Conservation (phyloP, 1,140 invertebrate species). For the Cydia pomonella region DNA sequence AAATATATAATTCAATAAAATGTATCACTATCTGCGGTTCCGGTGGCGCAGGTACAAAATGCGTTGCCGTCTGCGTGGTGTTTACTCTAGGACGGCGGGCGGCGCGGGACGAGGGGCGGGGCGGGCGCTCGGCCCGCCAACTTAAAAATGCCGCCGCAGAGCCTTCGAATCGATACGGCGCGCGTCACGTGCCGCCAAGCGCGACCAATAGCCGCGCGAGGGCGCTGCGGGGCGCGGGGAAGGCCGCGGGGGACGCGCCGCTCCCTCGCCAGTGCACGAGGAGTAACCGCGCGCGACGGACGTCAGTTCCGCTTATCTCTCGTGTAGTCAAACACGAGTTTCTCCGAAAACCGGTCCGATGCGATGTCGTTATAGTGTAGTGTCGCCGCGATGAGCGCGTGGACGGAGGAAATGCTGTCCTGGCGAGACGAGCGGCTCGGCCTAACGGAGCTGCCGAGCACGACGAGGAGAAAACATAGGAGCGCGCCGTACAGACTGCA, state of each 20-base stretch:
- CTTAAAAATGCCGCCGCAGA: slow-evolving; percentile 90
- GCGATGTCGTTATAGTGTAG: slow-evolving; percentile 73
- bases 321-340: slow-evolving; percentile 52
- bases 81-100: slow-evolving; percentile 48
- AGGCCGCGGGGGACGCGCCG: slow-evolving; percentile 45
- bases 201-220: slow-evolving; percentile 75
- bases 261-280: slow-evolving; percentile 65
- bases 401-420: slow-evolving; percentile 73
- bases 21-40: neutral
- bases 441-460: slow-evolving; percentile 68
- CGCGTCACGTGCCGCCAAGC: slow-evolving; percentile 83
- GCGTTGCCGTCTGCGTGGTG: neutral
- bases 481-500: slow-evolving; percentile 81
- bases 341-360: slow-evolving; percentile 68
- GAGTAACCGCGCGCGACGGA: slow-evolving; percentile 61
- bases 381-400: slow-evolving; percentile 74
- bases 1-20: neutral
- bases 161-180: slow-evolving; percentile 87
- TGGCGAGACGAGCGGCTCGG: slow-evolving; percentile 74
- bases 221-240: slow-evolving; percentile 43
- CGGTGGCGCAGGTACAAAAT: neutral
- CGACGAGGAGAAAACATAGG: slow-evolving; percentile 74
- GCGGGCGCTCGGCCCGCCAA: slow-evolving; percentile 79
- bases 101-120: slow-evolving; percentile 68
- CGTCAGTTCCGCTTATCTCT: slow-evolving; percentile 62